Evolutionary conservation across 2,113 vertebrate genomes (phyloP).

Genomic region (Eonycteris spelaea): DNA sequence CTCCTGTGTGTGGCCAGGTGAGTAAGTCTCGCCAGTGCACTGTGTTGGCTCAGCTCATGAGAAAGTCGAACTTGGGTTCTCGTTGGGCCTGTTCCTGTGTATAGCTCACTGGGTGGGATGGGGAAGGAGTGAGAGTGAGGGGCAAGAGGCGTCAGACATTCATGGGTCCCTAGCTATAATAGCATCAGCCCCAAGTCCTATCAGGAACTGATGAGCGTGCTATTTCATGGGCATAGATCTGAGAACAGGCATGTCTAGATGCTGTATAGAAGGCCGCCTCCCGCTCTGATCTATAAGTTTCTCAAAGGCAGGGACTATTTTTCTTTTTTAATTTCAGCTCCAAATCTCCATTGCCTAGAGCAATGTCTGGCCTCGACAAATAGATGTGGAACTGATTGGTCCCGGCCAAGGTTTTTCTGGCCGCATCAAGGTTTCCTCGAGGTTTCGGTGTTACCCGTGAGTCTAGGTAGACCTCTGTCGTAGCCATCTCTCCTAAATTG

Average conservation of each 20-base stretch:
- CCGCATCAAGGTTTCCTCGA: not conserved
- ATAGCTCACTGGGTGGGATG: not conserved
- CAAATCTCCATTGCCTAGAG: not conserved
- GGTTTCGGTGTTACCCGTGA: not conserved
- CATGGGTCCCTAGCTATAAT: not conserved
- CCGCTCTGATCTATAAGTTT: not conserved
- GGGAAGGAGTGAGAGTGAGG: not conserved
- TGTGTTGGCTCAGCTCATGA: not conserved
- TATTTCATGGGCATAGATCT: rapidly evolving
- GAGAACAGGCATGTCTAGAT: not conserved
- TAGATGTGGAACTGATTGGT: not conserved
- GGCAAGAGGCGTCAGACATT: not conserved
- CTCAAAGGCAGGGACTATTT: not conserved
- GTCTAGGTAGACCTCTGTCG: not conserved
- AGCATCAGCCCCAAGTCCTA: rapidly evolving
- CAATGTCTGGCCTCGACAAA: not conserved
- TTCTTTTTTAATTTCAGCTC: not conserved
- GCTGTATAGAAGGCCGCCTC: not conserved
- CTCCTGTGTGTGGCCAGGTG: rapidly evolving
- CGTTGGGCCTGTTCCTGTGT: not conserved
- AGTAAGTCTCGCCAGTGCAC: not conserved
- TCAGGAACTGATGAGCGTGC: rapidly evolving
- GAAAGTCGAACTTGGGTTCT: not conserved
- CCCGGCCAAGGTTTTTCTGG: not conserved
- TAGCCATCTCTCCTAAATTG: not conserved